Base-by-base conservation (phyloP, 1,140 invertebrate species). In the Drosophila prosaltans region DNA sequence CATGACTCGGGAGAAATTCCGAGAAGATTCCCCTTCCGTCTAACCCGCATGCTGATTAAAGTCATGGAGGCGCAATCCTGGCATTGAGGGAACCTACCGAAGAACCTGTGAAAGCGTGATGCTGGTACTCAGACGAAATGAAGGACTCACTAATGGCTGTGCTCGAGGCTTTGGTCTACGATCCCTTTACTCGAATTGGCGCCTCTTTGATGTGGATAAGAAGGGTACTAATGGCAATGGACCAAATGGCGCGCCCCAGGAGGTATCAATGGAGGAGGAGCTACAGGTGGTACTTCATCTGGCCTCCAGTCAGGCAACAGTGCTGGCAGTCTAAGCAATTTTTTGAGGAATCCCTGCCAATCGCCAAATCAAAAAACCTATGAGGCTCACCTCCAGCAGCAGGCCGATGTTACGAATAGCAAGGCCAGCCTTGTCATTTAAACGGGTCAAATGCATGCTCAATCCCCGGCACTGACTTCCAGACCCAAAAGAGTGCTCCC, bases 91-190 rank as follows among this genome's bases (percentile, higher is more conserved):
- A 16, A 95, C 95, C 0, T 99, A 99, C 89, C 94, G 98, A 39
- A 95, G 96, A 75, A 99, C 99, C 0, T 99, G 98, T 92, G 98
- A 99, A 90, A 98, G 97, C 39, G 98, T 99, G 0, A 99, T 99
- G 97, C 95, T 96, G 7, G 98, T 99, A 1, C 92, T 99, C 1
- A 95, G 98, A 65, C 94, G 97, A 6, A 99, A 99, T 91, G n/a
- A 99, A 99, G 90, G 99, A 99, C 92, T 99, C 98, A 91, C 93
- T 99, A 21, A 99, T 99, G 98, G 99, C 99, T 2, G 98, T 99
- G 0, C 93, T 99, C 3, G 99, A 99, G 92, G 99, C 99, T 0
- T 99, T 99, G 92, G 98, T 99, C 2, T 99, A 99, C 90, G 99
- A 99, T 94, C 99, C 99, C 99, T 0, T 93, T 99, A n/a, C 94